Evolutionary conservation across 2,113 vertebrate species (phyloP), one percentile per base, ranked within the genome.

Genomic region (Antigone vipio): DNA sequence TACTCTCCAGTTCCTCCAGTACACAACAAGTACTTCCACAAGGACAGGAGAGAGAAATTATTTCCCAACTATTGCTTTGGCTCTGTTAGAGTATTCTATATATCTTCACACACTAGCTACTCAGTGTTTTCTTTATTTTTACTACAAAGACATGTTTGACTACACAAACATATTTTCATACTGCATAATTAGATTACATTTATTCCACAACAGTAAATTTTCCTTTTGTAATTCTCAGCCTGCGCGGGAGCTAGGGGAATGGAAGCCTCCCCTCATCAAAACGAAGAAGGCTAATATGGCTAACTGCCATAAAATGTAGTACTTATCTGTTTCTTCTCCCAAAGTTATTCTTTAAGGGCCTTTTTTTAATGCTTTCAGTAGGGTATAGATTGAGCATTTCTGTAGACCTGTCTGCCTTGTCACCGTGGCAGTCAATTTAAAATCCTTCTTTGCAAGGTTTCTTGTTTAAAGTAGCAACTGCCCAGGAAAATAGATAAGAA

Each of bases 401-500:
- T 88, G 22, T 73, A 88, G 49, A 60, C 29, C 16, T 9, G 2
- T 68, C 59, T 95, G 59, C 50, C 34, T 67, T 83, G 22, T 92
- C 55, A 55, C 50, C 47, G 6, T 55, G 63, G 50, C 72, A 88
- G 62, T 92, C 63, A 88, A 26, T 84, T 95, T 92, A 59, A 90
- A 90, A 88, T 62, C 26, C 10, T 76, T 85, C 47, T 80, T 92
- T 77, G 47, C 24, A 84, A 71, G 17, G 9, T 76, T 82, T 93
- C 78, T 79, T 95, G 49, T 91, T 92, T 93, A 83, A 94, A 92
- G 50, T 52, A 77, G 60, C 11, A 83, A 50, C 64, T 89, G 30
- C 14, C 12, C 32, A 77, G 42, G 38, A 83, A 96, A 79, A 88
- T 7, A 76, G 80, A 88, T 94, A 80, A 94, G 87, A 96, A 92